These are phyloP conservation scores for Camptogramma bilineatum DNA, from an alignment of 2,888 invertebrate genomes.

Conservation along the genomic window DNA sequence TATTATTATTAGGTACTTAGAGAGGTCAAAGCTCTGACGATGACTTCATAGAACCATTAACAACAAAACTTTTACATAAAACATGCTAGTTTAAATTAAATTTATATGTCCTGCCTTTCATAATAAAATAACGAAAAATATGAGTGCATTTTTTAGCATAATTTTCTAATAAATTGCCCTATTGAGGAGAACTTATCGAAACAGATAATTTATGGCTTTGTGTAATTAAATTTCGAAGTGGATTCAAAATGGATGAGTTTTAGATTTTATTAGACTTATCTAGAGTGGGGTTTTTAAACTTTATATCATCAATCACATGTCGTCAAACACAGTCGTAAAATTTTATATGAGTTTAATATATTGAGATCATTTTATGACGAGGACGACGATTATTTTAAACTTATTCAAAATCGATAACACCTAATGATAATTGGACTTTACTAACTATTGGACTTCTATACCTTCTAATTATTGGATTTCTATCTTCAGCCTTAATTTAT, in stretches of 20 bases:
- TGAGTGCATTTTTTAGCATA: conserved; percentile 27
- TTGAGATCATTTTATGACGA: background rate
- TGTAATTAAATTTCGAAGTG: conserved; percentile 14
- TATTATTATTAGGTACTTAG: conserved; percentile 13
- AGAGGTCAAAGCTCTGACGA: conserved; percentile 16
- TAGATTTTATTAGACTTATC: conserved; percentile 11
- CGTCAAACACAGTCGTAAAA: conserved; percentile 2
- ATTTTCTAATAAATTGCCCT: conserved; percentile 16
- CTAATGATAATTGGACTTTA: too few species aligned
- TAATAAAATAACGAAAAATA: conserved; percentile 23
- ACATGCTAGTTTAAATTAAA: background rate
- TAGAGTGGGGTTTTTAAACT: conserved; percentile 4
- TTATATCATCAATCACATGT: conserved; percentile 6
- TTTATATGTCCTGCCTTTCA: conserved; percentile 1
- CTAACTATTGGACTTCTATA: too few species aligned
- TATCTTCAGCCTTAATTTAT: too few species aligned
- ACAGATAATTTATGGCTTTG: conserved; percentile 20
- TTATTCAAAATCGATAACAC: too few species aligned
- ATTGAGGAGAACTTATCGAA: background rate
- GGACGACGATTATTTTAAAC: too few species aligned
- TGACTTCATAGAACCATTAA: conserved; percentile 21
- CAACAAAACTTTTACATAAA: conserved; percentile 10
- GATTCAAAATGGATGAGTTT: conserved; percentile 15
- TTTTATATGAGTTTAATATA: background rate
- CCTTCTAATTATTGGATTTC: too few species aligned